Evolutionary conservation across 2,888 invertebrate species (phyloP).

Genomic region (Pecten maximus): DNA sequence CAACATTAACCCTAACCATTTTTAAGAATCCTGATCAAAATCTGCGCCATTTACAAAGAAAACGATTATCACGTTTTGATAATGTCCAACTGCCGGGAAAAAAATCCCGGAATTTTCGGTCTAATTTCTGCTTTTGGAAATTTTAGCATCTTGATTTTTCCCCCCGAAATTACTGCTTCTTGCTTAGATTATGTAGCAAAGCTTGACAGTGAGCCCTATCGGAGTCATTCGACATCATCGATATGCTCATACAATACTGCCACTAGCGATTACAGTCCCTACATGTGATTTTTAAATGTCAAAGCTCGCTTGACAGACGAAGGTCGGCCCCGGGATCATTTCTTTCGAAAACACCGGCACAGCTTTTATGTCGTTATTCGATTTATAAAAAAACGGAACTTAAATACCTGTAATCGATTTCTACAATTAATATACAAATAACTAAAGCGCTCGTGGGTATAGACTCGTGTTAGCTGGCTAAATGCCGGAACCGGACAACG

Average conservation of each 20-base stretch:
- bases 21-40: too few relatives aligned
- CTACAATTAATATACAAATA: background rate
- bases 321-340: background rate
- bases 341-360: background rate
- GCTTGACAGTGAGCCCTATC: too few relatives aligned
- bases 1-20: too few relatives aligned
- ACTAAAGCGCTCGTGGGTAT: background rate
- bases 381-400: slow-evolving; percentile 8
- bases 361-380: background rate
- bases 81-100: too few relatives aligned
- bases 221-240: too few relatives aligned
- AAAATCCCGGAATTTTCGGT: too few relatives aligned
- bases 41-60: too few relatives aligned
- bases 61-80: too few relatives aligned
- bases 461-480: background rate
- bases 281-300: background rate
- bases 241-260: background rate
- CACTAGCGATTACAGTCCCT: background rate
- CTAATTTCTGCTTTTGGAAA: too few relatives aligned
- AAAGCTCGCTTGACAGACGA: background rate
- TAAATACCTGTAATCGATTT: background rate
- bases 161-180: too few relatives aligned
- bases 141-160: too few relatives aligned
- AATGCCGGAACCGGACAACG: background rate
- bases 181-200: too few relatives aligned